Evolutionary conservation across 2,797 vertebrate genomes (phyloP).

Genomic region (Tolypeutes matacus): DNA sequence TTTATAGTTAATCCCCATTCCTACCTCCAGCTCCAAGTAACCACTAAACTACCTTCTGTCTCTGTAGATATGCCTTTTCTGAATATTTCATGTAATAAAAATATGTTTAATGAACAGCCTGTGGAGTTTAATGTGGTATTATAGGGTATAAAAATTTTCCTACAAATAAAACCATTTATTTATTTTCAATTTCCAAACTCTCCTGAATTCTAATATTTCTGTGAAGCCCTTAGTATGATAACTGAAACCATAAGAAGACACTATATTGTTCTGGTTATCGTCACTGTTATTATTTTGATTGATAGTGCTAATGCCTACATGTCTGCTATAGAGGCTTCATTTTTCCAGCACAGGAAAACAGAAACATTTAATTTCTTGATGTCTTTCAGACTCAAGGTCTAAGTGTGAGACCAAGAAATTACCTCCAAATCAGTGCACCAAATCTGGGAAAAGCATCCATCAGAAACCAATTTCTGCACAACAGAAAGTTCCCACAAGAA

Average conservation of each 20-base stretch:
- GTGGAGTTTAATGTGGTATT: background rate
- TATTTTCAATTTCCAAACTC: background rate
- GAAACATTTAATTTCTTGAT: constrained; percentile 65
- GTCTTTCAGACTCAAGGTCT: constrained; percentile 72
- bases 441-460: constrained; percentile 28
- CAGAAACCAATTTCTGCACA: constrained; percentile 37
- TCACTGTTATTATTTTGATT: background rate
- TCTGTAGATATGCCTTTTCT: constrained; percentile 24
- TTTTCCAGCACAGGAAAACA: constrained; percentile 17
- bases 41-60: background rate
- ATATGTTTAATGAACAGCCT: background rate
- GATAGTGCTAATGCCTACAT: background rate
- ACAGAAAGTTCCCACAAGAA: constrained; percentile 8
- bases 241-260: background rate
- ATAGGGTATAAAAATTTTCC: constrained; percentile 7
- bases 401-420: constrained; percentile 70
- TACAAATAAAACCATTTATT: constrained; percentile 19
- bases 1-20: background rate
- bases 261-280: background rate
- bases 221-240: background rate
- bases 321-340: background rate
- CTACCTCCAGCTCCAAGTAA: background rate
- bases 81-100: constrained; percentile 18
- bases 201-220: background rate
- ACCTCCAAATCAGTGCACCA: background rate